Evolutionary conservation across 2,797 vertebrate genomes (phyloP).

Genomic region (Silurus lanzhouensis): DNA sequence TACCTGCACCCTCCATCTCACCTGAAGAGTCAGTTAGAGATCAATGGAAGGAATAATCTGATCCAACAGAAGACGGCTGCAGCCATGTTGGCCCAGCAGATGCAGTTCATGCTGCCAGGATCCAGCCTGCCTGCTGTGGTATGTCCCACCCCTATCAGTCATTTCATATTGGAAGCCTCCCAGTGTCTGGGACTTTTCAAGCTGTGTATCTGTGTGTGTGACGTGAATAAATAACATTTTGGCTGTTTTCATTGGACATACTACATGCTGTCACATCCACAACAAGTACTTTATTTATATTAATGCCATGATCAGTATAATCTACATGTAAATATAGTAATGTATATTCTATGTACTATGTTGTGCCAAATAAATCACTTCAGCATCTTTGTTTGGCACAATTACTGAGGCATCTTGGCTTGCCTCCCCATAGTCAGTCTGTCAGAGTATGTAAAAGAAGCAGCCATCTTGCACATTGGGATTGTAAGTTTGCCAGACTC

Average conservation of each 20-base stretch:
- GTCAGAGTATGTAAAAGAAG: conserved; percentile 24
- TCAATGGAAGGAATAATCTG: conserved; percentile 98
- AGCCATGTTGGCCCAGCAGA: conserved; percentile 96
- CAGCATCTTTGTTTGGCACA: conserved; percentile 20
- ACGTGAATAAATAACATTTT: conserved; percentile 1
- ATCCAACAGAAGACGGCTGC: conserved; percentile 99
- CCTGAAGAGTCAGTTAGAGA: conserved; percentile 98
- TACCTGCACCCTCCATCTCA: conserved; percentile 98
- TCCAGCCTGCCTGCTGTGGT: conserved; percentile 91
- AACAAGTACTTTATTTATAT: not conserved
- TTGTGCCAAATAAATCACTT: conserved; percentile 38
- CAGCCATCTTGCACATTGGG: conserved; percentile 27
- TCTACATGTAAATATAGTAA: conserved; percentile 22
- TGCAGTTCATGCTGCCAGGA: conserved; percentile 99
- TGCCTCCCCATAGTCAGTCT: conserved; percentile 31
- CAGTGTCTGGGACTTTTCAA: not conserved
- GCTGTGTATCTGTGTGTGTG: not conserved
- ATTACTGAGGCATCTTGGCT: conserved; percentile 37
- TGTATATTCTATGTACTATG: not conserved
- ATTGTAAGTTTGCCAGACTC: conserved; percentile 21
- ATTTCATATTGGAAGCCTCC: not conserved
- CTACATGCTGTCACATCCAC: conserved; percentile 4
- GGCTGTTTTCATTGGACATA: not conserved
- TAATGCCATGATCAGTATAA: conserved; percentile 1
- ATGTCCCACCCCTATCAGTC: conserved; percentile 57